Base-by-base conservation (phyloP, 2,888 invertebrate species). In the Campoplex capitator region DNA sequence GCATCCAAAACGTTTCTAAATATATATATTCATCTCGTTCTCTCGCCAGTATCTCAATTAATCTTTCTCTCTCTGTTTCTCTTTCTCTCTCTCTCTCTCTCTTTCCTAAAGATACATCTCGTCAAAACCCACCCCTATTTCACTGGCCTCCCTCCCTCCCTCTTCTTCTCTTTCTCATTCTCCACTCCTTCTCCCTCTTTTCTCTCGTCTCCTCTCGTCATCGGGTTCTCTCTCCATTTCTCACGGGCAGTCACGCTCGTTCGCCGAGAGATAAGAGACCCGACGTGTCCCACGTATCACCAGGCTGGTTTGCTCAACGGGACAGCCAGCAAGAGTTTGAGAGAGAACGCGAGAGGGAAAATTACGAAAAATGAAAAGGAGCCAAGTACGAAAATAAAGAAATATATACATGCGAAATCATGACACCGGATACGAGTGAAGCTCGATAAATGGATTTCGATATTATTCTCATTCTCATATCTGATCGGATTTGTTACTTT, bases 231-330 rank as follows among this genome's bases (percentile, higher is more conserved):
- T 54, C 70, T 70, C 42, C 67, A 56, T 82, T 82, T 67, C 54
- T 73, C 73, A 73, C 67, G 88, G 89, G 90, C 91, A 92, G 91
- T 92, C 92, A 92, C 91, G 90, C 89, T 90, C 92, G 89, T 89
- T 89, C 88, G 88, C 88, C 83, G 88, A 91, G 93, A 92, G 93
- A 92, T 93, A 92, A 93, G 92, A 92, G 92, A 85, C 90, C 88
- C 88, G 89, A 89, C 88, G 86, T 89, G 68, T 68, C 70, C 32
- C 54, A 54, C 70, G 42, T 70, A 78, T 68, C 67, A 78, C 77
- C 28, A 51, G 76, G 65, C 48, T 76, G 42, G 62, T 65, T 78
- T 68, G 28, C 38, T 23, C 67, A 54, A 68, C 58, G 54, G n/a
- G 28, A 54, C 67, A 38, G 42, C 78, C 54, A 67, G 23, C 23